These are phyloP conservation scores for Alca torda DNA, from an alignment of 2,797 vertebrate species.

Conservation along the genomic window DNA sequence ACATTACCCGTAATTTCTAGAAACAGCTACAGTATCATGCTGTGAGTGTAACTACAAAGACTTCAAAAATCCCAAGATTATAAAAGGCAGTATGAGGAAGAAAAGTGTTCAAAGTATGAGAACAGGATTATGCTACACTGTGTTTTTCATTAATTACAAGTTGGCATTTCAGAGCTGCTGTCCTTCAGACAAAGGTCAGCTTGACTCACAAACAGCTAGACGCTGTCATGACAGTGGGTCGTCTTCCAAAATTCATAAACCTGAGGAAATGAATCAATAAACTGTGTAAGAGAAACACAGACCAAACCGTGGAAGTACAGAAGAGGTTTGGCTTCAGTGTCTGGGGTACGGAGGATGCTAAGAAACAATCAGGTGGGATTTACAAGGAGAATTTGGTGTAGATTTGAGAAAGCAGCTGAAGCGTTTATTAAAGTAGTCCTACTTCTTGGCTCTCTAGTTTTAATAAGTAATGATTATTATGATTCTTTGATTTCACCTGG, in stretches of 20 bases:
- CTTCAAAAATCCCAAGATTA: not conserved
- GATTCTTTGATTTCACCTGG: not conserved
- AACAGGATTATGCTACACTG: not conserved
- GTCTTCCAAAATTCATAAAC: not conserved
- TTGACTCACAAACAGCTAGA: not conserved
- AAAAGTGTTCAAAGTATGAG: not conserved
- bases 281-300: not conserved
- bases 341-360: not conserved
- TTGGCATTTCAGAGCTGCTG: not conserved
- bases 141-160: not conserved
- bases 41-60: not conserved
- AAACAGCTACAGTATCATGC: not conserved
- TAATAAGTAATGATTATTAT: not conserved
- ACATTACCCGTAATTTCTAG: not conserved
- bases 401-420: not conserved
- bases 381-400: not conserved
- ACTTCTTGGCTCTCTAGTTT: not conserved
- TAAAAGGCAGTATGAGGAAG: not conserved
- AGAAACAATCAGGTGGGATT: not conserved
- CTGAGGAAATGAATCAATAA: not conserved
- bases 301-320: not conserved
- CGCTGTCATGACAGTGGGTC: not conserved
- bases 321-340: not conserved
- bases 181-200: not conserved
- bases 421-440: not conserved